Conservation (phyloP, 1,140 invertebrate species). For the Pseudobourletiella spinata region DNA sequence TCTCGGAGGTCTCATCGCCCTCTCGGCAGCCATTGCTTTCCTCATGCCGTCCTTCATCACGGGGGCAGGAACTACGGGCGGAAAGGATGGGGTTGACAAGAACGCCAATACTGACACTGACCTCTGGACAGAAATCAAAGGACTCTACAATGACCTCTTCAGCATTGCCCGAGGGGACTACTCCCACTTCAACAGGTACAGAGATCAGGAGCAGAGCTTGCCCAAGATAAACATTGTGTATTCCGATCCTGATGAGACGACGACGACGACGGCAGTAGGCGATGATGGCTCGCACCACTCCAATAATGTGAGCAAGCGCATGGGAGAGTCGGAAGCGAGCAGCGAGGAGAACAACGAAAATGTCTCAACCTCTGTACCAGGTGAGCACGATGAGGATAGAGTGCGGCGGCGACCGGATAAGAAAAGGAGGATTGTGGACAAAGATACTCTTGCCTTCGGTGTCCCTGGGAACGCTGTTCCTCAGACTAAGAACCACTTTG, state of each 20-base stretch:
- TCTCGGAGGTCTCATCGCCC: conserved; percentile 26
- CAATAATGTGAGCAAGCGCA: not conserved
- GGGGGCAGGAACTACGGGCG: not conserved
- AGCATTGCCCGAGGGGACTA: conserved; percentile 29
- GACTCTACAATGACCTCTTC: conserved; percentile 28
- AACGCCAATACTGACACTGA: conserved; percentile 8
- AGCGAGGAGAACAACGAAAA: not conserved
- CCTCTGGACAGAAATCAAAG: conserved; percentile 34
- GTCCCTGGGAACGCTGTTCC: not conserved
- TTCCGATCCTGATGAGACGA: not conserved
- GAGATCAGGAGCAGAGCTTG: not conserved
- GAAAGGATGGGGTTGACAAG: conserved; percentile 16
- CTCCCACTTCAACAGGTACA: conserved; percentile 12
- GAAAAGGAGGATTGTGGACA: not conserved
- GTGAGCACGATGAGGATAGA: not conserved
- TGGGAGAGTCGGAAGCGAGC: not conserved
- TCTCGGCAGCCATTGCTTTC: conserved; percentile 30
- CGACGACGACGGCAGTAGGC: too few species aligned
- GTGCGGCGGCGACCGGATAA: not conserved
- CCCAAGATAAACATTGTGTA: conserved; percentile 8
- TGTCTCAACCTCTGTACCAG: not conserved
- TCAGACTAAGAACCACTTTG: not conserved
- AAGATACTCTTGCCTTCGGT: not conserved
- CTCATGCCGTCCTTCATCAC: conserved; percentile 22
- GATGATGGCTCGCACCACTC: not conserved